Base-by-base conservation (phyloP, 2,888 invertebrate species). In the Melanotus villosus region DNA sequence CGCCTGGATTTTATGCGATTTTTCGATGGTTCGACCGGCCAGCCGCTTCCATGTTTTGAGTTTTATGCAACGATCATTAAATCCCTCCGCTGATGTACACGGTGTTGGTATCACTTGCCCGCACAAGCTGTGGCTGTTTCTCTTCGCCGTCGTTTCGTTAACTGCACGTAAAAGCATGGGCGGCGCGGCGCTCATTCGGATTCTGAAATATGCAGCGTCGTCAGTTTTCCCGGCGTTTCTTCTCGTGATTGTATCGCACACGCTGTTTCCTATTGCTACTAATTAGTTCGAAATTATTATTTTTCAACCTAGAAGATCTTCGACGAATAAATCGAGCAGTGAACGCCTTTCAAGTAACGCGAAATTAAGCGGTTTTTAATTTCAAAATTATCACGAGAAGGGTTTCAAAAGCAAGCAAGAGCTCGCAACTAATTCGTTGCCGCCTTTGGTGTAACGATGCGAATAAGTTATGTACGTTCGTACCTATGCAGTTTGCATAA, bases 51-150 rank as follows among this genome's bases (percentile, higher is more conserved):
- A 75, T 77, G 76, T 76, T 75, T 76, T 70, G 73, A 73, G 74
- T 77, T 78, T 76, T 77, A 78, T 77, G 72, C 74, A 75, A 72
- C 72, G 73, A 73, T 76, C 76, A 78, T 77, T 78, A 76, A 76
- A 75, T 76, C 73, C 73, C 71, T 73, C 69, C 72, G 71, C 69
- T 77, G 75, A 65, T 58, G 57, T 57, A 58, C 58, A 38, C 36
- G 32, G 59, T 59, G 41, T 36, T 45, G 58, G 32, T 47, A 52
- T 66, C 66, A 52, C 57, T 65, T 47, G 43, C 58, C 47, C 14
- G 45, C 16, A 32, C 47, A 65, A 65, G 54, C 14, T 50, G 36
- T 21, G 47, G 19, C 36, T 38, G 38, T 59, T 58, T 63, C 58
- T 70, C 65, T 54, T 54, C 47, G 45, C 19, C 43, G 34, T 32